Evolutionary conservation across 2,797 vertebrate genomes (phyloP).

Genomic region (Champsocephalus gunnari): DNA sequence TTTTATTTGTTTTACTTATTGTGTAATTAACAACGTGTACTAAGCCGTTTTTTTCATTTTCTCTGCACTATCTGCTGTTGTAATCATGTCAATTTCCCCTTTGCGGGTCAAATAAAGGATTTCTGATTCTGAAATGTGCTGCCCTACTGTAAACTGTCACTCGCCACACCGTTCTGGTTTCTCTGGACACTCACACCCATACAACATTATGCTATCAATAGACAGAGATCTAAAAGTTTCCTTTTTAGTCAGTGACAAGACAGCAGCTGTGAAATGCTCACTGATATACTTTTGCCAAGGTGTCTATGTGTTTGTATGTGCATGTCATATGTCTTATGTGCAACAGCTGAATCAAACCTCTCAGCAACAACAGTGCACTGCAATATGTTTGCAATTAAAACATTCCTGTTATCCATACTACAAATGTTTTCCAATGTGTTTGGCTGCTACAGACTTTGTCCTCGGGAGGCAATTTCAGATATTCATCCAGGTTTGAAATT

Average conservation of each 20-base stretch:
- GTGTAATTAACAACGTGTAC: too few species aligned
- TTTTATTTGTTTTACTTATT: too few species aligned
- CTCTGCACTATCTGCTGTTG: too few species aligned
- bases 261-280: constrained; percentile 9
- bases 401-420: not conserved
- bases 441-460: not conserved
- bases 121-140: too few species aligned
- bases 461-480: not conserved
- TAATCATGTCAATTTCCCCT: too few species aligned
- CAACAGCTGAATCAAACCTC: not conserved
- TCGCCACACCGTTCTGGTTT: not conserved
- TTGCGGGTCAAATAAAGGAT: too few species aligned
- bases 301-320: not conserved
- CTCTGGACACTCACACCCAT: not conserved
- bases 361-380: not conserved
- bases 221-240: constrained; percentile 5
- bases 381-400: not conserved
- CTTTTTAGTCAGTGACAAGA: not conserved
- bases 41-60: too few species aligned
- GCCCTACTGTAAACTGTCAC: not conserved
- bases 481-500: constrained; percentile 3
- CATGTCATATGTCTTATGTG: constrained; percentile 1
- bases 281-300: not conserved
- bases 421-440: constrained; percentile 7
- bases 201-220: not conserved